These are phyloP conservation scores for Cotesia congregata DNA, from an alignment of 2,888 invertebrate genomes.

Conservation along the genomic window DNA sequence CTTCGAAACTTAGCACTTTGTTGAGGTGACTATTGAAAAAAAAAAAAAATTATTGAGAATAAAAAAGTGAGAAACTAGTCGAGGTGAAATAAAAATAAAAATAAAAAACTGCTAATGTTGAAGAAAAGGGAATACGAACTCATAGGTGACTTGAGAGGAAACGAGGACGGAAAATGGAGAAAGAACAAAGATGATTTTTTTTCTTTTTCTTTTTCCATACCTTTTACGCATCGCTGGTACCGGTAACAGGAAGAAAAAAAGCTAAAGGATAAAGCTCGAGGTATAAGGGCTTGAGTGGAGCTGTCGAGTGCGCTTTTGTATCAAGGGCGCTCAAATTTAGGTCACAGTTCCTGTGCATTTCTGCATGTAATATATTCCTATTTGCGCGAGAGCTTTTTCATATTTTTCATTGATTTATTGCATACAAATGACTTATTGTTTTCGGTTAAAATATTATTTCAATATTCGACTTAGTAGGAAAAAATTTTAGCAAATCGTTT, in stretches of 20 bases:
- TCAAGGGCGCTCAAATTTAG: constrained; percentile 53
- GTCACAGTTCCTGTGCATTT: constrained; percentile 57
- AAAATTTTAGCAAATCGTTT: too few relatives aligned
- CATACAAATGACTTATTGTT: not conserved
- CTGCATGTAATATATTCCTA: constrained; percentile 39
- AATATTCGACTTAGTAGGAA: too few relatives aligned
- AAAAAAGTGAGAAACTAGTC: constrained; percentile 12
- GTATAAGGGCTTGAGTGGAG: constrained; percentile 45
- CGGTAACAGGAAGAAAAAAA: constrained; percentile 19
- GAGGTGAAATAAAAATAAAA: constrained; percentile 7
- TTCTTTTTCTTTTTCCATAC: constrained; percentile 12
- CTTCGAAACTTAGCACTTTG: constrained; percentile 23
- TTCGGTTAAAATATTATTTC: constrained; percentile 14
- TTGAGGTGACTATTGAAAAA: constrained; percentile 13
- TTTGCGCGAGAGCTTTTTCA: not conserved
- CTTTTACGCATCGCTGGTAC: constrained; percentile 20
- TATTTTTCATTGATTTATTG: constrained; percentile 24
- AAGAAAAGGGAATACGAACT: constrained; percentile 39
- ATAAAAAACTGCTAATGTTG: constrained; percentile 27
- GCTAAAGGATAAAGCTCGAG: constrained; percentile 27
- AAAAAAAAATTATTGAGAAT: not conserved
- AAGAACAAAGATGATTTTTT: constrained; percentile 43
- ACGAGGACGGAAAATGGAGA: constrained; percentile 31
- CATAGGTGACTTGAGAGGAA: constrained; percentile 32
- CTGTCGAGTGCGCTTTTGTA: constrained; percentile 60